These are phyloP conservation scores for Acleris literana DNA, from an alignment of 2,888 invertebrate species.

Conservation along the genomic window DNA sequence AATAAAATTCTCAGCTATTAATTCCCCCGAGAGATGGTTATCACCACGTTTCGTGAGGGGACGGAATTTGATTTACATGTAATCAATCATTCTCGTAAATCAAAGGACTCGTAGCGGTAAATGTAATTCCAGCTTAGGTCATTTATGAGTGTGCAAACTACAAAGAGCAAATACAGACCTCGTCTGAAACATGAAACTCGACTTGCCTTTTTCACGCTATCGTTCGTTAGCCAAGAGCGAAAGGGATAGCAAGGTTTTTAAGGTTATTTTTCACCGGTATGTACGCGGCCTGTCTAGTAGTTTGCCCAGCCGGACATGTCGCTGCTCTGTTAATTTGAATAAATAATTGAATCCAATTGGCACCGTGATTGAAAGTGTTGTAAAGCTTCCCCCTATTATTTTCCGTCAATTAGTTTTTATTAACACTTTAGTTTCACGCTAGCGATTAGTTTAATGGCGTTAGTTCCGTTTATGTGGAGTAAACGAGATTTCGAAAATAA, in stretches of 20 bases:
- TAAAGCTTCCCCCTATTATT: conserved; percentile 20
- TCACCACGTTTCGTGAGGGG: conserved; percentile 26
- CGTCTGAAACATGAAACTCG: not conserved
- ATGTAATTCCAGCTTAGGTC: conserved; percentile 9
- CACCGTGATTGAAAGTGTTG: conserved; percentile 31
- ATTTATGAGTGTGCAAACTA: not conserved
- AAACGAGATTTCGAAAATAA: too few species aligned
- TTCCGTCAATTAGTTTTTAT: conserved; percentile 20
- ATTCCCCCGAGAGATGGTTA: conserved; percentile 30
- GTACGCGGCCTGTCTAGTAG: conserved; percentile 41
- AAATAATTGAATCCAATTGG: conserved; percentile 51
- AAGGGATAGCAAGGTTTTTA: not conserved
- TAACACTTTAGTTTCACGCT: conserved; percentile 9
- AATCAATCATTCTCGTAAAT: conserved; percentile 39
- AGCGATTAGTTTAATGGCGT: conserved; percentile 1
- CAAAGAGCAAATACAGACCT: not conserved
- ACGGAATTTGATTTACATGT: conserved; percentile 37
- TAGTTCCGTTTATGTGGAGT: not conserved
- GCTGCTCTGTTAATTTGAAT: conserved; percentile 49
- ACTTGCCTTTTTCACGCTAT: not conserved
- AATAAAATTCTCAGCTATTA: conserved; percentile 33
- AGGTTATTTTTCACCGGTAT: not conserved
- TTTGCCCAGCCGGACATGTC: conserved; percentile 40
- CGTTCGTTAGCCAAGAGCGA: not conserved
- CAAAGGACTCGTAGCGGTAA: not conserved